Conservation (phyloP, 2,888 invertebrate genomes). For the Hirudinaria manillensis region DNA sequence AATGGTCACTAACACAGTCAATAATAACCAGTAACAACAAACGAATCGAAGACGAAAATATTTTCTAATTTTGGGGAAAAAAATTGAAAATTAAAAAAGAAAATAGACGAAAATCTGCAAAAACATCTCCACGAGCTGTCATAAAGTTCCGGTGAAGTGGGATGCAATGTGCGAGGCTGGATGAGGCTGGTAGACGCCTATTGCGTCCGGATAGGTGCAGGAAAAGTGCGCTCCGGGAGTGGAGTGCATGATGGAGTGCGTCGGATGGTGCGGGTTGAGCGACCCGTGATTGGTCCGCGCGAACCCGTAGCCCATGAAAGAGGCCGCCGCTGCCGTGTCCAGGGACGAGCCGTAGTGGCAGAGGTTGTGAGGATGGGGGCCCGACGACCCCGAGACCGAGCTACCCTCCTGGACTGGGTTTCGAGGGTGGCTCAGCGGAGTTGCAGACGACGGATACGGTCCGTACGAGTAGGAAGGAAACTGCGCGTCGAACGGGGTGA, state of each 20-base stretch:
- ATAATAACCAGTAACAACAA: too few species aligned
- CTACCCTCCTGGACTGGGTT: background rate
- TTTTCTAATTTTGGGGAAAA: too few species aligned
- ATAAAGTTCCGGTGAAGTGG: constrained; percentile 15
- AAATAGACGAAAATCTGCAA: too few species aligned
- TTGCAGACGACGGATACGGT: background rate
- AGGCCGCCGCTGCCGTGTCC: constrained; percentile 5
- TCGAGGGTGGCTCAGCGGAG: constrained; percentile 12
- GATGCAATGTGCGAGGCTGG: constrained; percentile 18
- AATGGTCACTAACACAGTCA: too few species aligned
- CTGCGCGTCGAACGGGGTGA: constrained; percentile 22
- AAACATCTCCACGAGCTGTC: background rate
- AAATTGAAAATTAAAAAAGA: too few species aligned
- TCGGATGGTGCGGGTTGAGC: background rate
- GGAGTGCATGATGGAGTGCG: constrained; percentile 17
- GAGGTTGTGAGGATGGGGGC: constrained; percentile 7
- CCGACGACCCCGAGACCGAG: background rate
- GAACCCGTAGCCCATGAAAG: constrained; percentile 28
- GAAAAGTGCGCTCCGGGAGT: constrained; percentile 20
- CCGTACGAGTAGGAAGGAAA: constrained; percentile 21
- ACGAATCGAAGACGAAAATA: too few species aligned
- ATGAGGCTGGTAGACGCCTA: constrained; percentile 23
- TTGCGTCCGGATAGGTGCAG: constrained; percentile 19
- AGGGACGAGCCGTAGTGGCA: constrained; percentile 15
- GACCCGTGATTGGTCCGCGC: constrained; percentile 10